Conservation (phyloP, 2,113 vertebrate species). For the Peromyscus californicus region DNA sequence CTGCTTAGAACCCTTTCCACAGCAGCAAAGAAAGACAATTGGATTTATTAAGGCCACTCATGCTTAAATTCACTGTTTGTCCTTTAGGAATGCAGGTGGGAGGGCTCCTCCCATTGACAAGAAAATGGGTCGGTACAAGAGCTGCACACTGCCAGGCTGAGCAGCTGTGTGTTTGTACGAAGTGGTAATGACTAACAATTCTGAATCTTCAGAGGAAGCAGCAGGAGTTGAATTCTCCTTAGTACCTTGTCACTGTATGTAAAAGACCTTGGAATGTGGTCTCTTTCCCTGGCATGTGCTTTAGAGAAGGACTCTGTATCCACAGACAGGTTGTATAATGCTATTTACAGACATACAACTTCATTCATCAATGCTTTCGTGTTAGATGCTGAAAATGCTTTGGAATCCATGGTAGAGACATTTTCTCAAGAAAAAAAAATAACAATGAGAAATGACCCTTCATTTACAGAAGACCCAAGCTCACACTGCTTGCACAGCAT, state of each 20-base stretch:
- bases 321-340: constrained; percentile 74
- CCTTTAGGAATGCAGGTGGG: constrained; percentile 88
- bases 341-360: constrained; percentile 81
- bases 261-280: constrained; percentile 77
- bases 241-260: constrained; percentile 80
- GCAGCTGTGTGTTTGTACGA: constrained; percentile 77
- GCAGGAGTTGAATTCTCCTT: constrained; percentile 81
- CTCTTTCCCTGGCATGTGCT: constrained; percentile 87
- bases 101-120: constrained; percentile 84
- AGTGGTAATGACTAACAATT: constrained; percentile 78
- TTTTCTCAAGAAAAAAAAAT: constrained; percentile 54
- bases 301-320: constrained; percentile 79
- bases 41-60: constrained; percentile 90
- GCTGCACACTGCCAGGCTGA: constrained; percentile 86
- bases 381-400: constrained; percentile 82
- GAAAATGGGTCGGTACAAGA: constrained; percentile 82
- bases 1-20: constrained; percentile 83
- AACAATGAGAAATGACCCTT: constrained; percentile 83
- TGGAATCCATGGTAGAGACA: constrained; percentile 84
- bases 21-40: constrained; percentile 89
- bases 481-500: constrained; percentile 84
- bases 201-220: constrained; percentile 78
- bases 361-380: constrained; percentile 84
- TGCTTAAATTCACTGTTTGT: constrained; percentile 90
- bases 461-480: constrained; percentile 84